Evolutionary conservation across 2,113 vertebrate species (phyloP).

Genomic region (Epinephelus fuscoguttatus): DNA sequence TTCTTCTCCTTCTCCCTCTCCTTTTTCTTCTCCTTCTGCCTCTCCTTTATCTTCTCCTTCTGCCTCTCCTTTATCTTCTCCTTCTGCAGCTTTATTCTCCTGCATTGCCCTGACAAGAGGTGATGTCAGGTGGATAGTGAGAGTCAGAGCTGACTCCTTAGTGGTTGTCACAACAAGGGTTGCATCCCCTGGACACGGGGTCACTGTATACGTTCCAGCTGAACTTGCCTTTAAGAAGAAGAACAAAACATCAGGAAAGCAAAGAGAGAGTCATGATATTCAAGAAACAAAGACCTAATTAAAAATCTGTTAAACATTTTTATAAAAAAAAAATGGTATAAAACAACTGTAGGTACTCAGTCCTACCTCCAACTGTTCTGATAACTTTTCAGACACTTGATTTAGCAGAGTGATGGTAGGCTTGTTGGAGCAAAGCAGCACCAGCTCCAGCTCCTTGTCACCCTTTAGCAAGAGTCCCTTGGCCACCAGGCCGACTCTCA

Average conservation of each 20-base stretch:
- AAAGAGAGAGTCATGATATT: neutral
- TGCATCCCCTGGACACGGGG: slow-evolving; percentile 87
- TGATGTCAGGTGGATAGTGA: slow-evolving; percentile 94
- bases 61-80: slow-evolving; percentile 79
- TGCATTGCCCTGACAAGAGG: slow-evolving; percentile 89
- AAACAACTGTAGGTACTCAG: neutral
- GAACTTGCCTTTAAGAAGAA: slow-evolving; percentile 83
- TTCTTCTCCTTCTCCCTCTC: neutral
- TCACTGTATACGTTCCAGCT: slow-evolving; percentile 90
- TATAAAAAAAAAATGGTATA: neutral
- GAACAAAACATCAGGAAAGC: neutral
- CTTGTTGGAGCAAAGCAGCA: slow-evolving; percentile 92
- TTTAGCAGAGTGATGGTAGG: slow-evolving; percentile 90
- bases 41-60: slow-evolving; percentile 79
- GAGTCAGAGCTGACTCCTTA: slow-evolving; percentile 87
- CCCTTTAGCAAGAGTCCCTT: slow-evolving; percentile 96
- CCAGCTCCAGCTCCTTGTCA: slow-evolving; percentile 93
- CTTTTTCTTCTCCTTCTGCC: too few relatives aligned
- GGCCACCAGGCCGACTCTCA: slow-evolving; percentile 94
- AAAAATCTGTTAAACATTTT: neutral
- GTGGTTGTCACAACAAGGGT: slow-evolving; percentile 89
- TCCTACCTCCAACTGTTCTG: slow-evolving; percentile 89
- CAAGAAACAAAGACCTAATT: neutral
- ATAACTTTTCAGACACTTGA: slow-evolving; percentile 90
- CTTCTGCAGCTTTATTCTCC: slow-evolving; percentile 77